These are phyloP conservation scores for Agonopterix subpropinquella DNA, from an alignment of 2,888 invertebrate species.

Conservation along the genomic window DNA sequence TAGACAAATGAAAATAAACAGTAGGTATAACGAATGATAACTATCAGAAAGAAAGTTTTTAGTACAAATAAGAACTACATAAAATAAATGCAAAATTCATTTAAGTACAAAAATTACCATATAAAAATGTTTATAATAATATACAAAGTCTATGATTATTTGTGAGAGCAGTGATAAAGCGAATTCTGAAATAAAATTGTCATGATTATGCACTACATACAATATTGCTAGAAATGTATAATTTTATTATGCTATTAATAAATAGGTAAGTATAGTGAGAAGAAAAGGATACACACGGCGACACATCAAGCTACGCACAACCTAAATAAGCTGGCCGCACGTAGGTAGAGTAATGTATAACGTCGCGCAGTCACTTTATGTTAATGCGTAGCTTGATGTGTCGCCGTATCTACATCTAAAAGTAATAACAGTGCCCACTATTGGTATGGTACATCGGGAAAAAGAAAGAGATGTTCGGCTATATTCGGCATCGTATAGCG, in stretches of 20 bases:
- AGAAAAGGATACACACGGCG: too few species aligned
- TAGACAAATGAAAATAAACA: slow-evolving; percentile 49
- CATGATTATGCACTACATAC: slow-evolving; percentile 9
- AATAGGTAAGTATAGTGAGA: slow-evolving; percentile 6
- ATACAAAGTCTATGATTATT: background rate
- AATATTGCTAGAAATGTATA: background rate
- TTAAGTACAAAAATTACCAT: slow-evolving; percentile 26
- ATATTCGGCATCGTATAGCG: background rate
- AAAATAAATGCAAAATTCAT: slow-evolving; percentile 27
- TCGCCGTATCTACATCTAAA: background rate
- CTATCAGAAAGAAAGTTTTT: slow-evolving; percentile 11
- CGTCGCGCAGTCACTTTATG: too few species aligned
- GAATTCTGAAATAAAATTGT: slow-evolving; percentile 10
- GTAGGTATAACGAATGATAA: slow-evolving; percentile 32
- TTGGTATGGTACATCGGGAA: background rate
- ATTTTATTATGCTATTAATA: slow-evolving; percentile 5
- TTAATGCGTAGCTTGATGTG: too few species aligned
- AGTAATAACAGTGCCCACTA: too few species aligned
- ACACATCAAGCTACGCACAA: too few species aligned
- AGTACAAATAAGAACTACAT: slow-evolving; percentile 8
- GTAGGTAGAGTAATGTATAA: too few species aligned
- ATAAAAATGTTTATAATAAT: slow-evolving; percentile 8
- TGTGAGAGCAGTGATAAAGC: slow-evolving; percentile 6
- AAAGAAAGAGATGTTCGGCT: background rate
- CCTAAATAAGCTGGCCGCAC: too few species aligned